Evolutionary conservation across 1,140 invertebrate species (phyloP).

Genomic region (Maconellicoccus hirsutus): DNA sequence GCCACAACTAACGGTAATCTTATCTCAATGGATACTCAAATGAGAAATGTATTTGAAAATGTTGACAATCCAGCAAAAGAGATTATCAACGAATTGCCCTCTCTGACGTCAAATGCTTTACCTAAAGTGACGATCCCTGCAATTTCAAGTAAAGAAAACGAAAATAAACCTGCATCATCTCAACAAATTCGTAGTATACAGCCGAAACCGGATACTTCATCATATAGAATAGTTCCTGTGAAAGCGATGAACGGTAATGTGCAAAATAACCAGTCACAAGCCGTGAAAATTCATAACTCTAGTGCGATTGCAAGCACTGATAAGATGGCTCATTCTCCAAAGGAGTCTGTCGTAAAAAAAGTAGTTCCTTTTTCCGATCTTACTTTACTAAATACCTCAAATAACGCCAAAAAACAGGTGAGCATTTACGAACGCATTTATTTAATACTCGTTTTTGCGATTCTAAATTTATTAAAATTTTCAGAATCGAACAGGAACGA

Average conservation of each 20-base stretch:
- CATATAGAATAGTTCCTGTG: slow-evolving; percentile 5
- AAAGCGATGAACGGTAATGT: not conserved
- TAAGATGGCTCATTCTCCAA: not conserved
- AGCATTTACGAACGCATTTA: not conserved
- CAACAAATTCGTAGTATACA: not conserved
- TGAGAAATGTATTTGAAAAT: not conserved
- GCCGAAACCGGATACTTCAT: slow-evolving; percentile 5
- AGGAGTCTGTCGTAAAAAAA: not conserved
- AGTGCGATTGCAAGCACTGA: not conserved
- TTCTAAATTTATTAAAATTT: too few relatives aligned
- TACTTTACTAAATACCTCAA: not conserved
- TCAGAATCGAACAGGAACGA: not conserved
- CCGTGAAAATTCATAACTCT: not conserved
- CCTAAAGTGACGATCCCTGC: not conserved
- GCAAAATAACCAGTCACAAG: not conserved
- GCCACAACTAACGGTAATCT: not conserved
- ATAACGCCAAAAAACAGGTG: not conserved
- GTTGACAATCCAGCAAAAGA: not conserved
- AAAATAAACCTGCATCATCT: not conserved
- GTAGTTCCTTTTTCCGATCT: slow-evolving; percentile 10
- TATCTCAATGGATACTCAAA: not conserved
- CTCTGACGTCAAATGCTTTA: not conserved
- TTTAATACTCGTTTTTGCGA: not conserved
- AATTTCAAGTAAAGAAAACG: not conserved
- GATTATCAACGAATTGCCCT: not conserved